A percentile compares a stretch with the other conserved stretches of the same genome.
Evolutionary conservation across 2,888 invertebrate species (phyloP).

Genomic region (Catocala fraxini): DNA sequence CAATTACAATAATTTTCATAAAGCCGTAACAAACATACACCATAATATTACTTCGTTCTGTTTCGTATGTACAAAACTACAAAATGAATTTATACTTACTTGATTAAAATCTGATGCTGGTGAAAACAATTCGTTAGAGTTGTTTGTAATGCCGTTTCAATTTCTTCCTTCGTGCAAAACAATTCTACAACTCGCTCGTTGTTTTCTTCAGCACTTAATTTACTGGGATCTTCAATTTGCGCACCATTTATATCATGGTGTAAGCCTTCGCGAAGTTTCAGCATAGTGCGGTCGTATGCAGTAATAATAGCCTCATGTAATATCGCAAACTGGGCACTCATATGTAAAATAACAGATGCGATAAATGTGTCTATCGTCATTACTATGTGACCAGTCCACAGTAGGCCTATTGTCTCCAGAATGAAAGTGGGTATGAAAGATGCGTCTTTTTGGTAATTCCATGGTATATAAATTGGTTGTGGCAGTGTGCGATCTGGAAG

Average conservation of each 20-base stretch:
- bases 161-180: slow-evolving; percentile 63
- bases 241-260: slow-evolving; percentile 40
- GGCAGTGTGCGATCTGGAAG: slow-evolving; percentile 73
- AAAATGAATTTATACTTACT: slow-evolving; percentile 56
- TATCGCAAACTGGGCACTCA: slow-evolving; percentile 78
- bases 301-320: slow-evolving; percentile 75
- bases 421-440: slow-evolving; percentile 74
- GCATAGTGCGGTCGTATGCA: slow-evolving; percentile 73
- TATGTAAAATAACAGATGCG: slow-evolving; percentile 78
- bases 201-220: slow-evolving; percentile 46
- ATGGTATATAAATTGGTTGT: slow-evolving; percentile 83
- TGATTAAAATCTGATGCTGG: slow-evolving; percentile 79
- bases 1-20: no score
- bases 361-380: slow-evolving; percentile 83
- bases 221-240: slow-evolving; percentile 24
- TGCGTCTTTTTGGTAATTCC: slow-evolving; percentile 73
- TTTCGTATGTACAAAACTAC: no score
- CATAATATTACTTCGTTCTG: no score
- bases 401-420: slow-evolving; percentile 74
- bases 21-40: no score
- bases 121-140: slow-evolving; percentile 69
- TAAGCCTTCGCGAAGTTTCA: slow-evolving; percentile 53
- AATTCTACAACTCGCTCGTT: slow-evolving; percentile 62
- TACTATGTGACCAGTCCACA: slow-evolving; percentile 84
- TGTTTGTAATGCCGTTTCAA: slow-evolving; percentile 68